Conservation (phyloP, 2,113 vertebrate genomes). For the Protobothrops mucrosquamatus region DNA sequence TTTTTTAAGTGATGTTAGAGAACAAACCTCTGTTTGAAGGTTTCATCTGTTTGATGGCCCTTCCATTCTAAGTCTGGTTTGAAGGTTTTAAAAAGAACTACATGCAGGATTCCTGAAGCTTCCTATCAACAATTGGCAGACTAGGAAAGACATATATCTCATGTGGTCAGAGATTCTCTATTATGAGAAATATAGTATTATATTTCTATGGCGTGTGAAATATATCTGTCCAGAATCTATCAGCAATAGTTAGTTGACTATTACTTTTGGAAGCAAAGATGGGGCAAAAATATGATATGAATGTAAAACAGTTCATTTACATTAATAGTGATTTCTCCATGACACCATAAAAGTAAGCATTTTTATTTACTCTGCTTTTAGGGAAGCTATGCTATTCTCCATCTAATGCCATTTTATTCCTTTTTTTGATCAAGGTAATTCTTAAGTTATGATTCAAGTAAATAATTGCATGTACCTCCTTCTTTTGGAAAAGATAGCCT, state of each 20-base stretch:
- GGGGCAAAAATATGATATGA: not conserved
- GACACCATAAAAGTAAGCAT: not conserved
- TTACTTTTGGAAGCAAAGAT: not conserved
- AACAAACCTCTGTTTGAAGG: not conserved
- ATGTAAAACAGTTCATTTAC: not conserved
- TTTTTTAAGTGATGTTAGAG: not conserved
- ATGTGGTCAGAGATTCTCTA: not conserved
- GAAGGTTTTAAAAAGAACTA: not conserved
- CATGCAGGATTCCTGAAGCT: not conserved
- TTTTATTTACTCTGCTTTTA: not conserved
- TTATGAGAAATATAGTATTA: not conserved
- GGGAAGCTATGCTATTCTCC: not conserved
- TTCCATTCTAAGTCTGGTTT: not conserved
- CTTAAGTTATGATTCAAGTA: not conserved
- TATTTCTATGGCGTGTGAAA: not conserved
- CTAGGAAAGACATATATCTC: not conserved
- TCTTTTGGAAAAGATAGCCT: not conserved
- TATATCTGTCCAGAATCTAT: not conserved
- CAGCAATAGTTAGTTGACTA: not conserved
- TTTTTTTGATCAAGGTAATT: not conserved
- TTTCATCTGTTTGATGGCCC: not conserved
- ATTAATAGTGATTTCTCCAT: not conserved
- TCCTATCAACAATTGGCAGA: not conserved
- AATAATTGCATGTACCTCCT: not conserved
- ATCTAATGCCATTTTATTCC: accelerated